These are phyloP conservation scores for Catajapyx aquilonaris DNA, from an alignment of 1,140 invertebrate genomes.

Conservation along the genomic window DNA sequence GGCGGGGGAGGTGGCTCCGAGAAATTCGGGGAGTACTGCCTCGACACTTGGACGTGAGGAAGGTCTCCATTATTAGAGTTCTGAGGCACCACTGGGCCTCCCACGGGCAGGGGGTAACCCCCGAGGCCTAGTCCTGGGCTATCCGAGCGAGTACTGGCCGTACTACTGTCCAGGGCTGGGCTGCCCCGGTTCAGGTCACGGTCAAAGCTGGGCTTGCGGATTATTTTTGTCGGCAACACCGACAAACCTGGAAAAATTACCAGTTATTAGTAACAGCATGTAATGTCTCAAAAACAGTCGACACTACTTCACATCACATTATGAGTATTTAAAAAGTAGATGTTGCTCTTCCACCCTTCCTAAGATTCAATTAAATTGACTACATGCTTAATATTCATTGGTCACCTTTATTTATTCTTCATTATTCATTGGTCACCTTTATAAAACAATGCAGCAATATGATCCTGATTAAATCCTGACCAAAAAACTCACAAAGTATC, in stretches of 20 bases:
- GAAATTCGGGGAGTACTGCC: constrained; percentile 33
- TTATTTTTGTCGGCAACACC: constrained; percentile 47
- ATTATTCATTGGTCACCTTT: no score
- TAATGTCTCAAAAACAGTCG: no score
- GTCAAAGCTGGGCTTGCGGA: constrained; percentile 67
- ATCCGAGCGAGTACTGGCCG: constrained; percentile 68
- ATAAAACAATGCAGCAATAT: no score
- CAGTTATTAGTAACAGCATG: no score
- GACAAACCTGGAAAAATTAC: constrained; percentile 22
- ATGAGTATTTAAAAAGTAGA: no score
- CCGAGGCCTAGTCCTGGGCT: constrained; percentile 34
- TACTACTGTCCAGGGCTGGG: constrained; percentile 65
- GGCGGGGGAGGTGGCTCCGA: constrained; percentile 22
- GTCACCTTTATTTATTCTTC: no score
- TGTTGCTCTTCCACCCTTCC: no score
- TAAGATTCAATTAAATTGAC: no score
- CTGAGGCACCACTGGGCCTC: not conserved
- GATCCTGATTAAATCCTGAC: no score
- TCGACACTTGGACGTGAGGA: not conserved
- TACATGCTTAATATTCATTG: no score
- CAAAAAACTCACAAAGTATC: no score
- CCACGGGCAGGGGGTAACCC: not conserved
- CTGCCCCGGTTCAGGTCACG: constrained; percentile 56
- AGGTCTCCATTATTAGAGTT: not conserved
- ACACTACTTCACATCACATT: no score